Conservation (phyloP, 2,888 invertebrate species). For the Pristionchus exspectatus region DNA sequence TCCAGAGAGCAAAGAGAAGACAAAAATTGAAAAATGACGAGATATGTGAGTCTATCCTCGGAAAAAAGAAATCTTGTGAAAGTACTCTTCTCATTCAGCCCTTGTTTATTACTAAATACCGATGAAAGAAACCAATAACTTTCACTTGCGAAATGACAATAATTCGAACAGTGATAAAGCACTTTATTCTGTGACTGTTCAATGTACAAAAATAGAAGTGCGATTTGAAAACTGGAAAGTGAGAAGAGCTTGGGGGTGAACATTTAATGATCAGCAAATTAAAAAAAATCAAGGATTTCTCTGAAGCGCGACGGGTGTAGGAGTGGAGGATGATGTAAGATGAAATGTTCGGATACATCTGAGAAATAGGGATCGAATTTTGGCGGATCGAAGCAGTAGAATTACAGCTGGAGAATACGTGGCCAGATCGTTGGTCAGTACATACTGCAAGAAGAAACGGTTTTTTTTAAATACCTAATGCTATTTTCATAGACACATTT, state of each 20-base stretch:
- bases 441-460: neutral
- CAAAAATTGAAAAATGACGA: neutral
- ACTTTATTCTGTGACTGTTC: neutral
- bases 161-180: neutral
- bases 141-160: neutral
- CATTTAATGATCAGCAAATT: too few relatives aligned
- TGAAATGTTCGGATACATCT: neutral
- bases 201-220: too few relatives aligned
- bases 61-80: too few relatives aligned
- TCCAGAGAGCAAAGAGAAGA: neutral
- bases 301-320: neutral
- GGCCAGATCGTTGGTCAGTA: neutral
- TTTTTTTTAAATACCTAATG: neutral
- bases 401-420: neutral
- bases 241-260: too few relatives aligned
- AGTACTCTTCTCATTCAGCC: neutral
- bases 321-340: neutral
- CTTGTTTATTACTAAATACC: neutral
- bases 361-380: neutral
- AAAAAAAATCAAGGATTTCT: too few relatives aligned
- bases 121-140: neutral
- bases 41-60: neutral
- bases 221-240: too few relatives aligned
- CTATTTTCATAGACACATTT: neutral
- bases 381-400: neutral